Percentiles rank a stretch among this genome's conserved stretches.
Conservation (phyloP, 2,888 invertebrate species). For the Harpalus rubripes region DNA sequence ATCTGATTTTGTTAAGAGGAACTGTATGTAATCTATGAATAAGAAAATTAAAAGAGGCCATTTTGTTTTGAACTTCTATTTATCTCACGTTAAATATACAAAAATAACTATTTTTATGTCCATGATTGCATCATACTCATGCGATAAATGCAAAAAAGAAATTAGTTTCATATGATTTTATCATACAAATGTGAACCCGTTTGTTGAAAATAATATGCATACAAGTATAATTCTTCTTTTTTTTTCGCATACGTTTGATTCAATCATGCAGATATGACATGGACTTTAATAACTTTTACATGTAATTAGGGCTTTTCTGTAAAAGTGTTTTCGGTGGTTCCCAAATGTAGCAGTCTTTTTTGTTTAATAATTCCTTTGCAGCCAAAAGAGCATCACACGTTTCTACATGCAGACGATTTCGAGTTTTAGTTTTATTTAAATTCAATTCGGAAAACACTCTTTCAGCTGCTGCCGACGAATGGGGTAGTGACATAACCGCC, state of each 20-base stretch:
- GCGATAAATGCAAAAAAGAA: neutral
- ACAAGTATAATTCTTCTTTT: neutral
- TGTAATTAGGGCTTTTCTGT: conserved; percentile 1
- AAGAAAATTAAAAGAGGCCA: too few relatives aligned
- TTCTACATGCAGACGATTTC: conserved; percentile 1
- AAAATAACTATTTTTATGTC: neutral
- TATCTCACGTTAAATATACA: conserved; percentile 61
- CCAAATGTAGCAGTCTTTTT: neutral
- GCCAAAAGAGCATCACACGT: conserved; percentile 28
- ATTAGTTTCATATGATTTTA: neutral
- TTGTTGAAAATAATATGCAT: too few relatives aligned
- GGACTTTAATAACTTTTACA: neutral
- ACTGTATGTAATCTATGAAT: too few relatives aligned
- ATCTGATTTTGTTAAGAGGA: too few relatives aligned
- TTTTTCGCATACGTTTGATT: neutral
- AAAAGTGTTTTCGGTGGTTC: neutral
- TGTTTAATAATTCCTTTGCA: neutral
- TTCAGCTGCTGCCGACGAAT: conserved; percentile 13
- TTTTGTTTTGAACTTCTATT: too few relatives aligned
- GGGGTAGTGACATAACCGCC: neutral
- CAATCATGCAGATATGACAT: neutral
- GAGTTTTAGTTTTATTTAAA: conserved; percentile 1
- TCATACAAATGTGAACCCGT: neutral
- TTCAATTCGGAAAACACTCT: conserved; percentile 16
- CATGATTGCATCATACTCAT: neutral